phyloP scores from a whole-genome alignment of 2,888 invertebrate species.

The Callyntrura guangdongensis region DNA sequence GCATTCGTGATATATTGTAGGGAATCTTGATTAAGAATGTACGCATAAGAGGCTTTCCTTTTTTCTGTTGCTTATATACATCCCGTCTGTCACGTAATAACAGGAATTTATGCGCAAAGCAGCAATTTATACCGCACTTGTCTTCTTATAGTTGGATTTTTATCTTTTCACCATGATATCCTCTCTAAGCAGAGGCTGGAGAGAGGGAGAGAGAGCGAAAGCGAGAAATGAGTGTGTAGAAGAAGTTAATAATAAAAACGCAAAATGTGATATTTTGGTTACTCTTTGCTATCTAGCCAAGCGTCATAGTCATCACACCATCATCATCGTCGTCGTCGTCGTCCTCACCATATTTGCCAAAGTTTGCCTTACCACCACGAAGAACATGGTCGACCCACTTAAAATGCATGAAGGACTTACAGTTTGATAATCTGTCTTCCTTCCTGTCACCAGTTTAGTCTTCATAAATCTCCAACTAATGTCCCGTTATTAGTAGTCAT shows the following conservation, averaged over 20 bases:
- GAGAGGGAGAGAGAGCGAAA: not conserved
- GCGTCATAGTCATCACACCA: not conserved
- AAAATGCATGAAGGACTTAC: slow-evolving; percentile 75
- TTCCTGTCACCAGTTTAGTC: slow-evolving; percentile 76
- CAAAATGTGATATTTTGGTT: slow-evolving; percentile 41
- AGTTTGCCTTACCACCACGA: slow-evolving; percentile 28
- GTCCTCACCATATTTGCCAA: not conserved
- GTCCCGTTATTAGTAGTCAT: slow-evolving; percentile 75
- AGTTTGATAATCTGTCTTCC: slow-evolving; percentile 76
- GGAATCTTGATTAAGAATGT: slow-evolving; percentile 1
- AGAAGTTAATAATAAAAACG: slow-evolving; percentile 60
- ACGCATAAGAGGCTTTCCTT: not conserved
- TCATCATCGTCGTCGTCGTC: slow-evolving; percentile 21
- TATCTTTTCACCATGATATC: slow-evolving; percentile 16
- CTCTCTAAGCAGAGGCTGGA: too few relatives aligned
- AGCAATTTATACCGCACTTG: slow-evolving; percentile 17
- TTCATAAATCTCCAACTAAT: slow-evolving; percentile 78
- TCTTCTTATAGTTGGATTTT: slow-evolving; percentile 23
- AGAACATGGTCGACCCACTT: slow-evolving; percentile 66
- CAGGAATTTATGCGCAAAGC: slow-evolving; percentile 62
- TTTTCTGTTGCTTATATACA: not conserved
- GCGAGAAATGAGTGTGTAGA: slow-evolving; percentile 40
- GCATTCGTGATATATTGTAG: not conserved
- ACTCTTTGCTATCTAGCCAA: slow-evolving; percentile 7
- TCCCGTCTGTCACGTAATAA: slow-evolving; percentile 64